Base-by-base conservation (phyloP, 2,113 vertebrate genomes). In the Nyctibius bracteatus region DNA sequence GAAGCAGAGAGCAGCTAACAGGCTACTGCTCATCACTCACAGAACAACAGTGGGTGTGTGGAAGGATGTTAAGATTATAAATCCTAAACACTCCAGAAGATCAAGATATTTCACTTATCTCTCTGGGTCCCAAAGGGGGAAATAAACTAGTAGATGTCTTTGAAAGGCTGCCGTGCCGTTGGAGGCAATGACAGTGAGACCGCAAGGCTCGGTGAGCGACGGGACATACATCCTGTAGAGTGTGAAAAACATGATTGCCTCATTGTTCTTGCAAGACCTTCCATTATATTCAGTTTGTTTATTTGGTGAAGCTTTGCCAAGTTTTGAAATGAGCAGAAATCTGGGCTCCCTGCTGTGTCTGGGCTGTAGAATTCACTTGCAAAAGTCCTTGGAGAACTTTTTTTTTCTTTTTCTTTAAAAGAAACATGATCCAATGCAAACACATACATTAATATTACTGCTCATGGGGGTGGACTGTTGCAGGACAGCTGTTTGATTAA, bases 61-160 rank as follows among this genome's bases (percentile, higher is more conserved):
- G 79, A 83, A 96, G 96, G 94, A 97, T 95, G 95, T 96, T 97
- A 24, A 74, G 89, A 88, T 91, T 95, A 86, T 63, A 92, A 95
- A 91, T 78, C 71, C 74, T 55, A 95, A 97, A 96, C 86, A 90
- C 78, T 66, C n/a, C 86, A 62, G 70, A 66, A 94, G 95, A 95
- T 93, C 67, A 92, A 94, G 89, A 86, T 93, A 52, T 58, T 90
- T 81, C 80, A 65, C 92, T 95, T 97, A 91, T 95, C 91, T 97
- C 93, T 85, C 70, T 3, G 3, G 22, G 70, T 72, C 73, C 79
- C 78, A 17, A 33, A 81, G 86, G 62, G 78, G 87, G 92, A 68
- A 92, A 72, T 93, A 94, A 96, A 66, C 58, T 16, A 14, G 59
- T 54, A 44, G 77, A 18, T 96, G 70, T 27, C 92, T 96, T 88